These are phyloP conservation scores for Drosophila cardini DNA, from an alignment of 1,140 invertebrate genomes.

Conservation along the genomic window DNA sequence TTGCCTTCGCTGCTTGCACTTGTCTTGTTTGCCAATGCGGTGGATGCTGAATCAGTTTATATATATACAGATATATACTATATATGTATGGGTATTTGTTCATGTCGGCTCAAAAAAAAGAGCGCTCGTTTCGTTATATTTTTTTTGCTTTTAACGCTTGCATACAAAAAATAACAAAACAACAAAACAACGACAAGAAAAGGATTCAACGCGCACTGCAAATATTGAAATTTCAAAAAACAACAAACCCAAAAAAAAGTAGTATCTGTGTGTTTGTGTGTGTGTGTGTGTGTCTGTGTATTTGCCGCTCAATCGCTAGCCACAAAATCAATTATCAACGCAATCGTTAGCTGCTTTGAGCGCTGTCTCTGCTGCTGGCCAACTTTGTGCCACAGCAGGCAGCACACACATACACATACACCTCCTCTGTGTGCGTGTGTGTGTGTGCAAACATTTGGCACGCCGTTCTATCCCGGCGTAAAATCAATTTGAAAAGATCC, in stretches of 20 bases:
- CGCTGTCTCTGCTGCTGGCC: background rate
- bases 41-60: constrained; percentile 45
- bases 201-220: constrained; percentile 74
- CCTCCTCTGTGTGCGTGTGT: constrained; percentile 17
- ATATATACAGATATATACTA: constrained; percentile 10
- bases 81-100: constrained; percentile 15
- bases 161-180: constrained; percentile 42
- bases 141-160: constrained; percentile 51
- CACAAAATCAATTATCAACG: constrained; percentile 84
- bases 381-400: constrained; percentile 6
- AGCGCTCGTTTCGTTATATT: constrained; percentile 37
- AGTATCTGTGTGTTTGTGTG: constrained; percentile 21
- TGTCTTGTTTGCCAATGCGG: constrained; percentile 77
- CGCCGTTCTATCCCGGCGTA: constrained; percentile 59
- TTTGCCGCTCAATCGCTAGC: constrained; percentile 59
- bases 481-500: constrained; percentile 76
- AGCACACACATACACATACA: constrained; percentile 2
- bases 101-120: constrained; percentile 53
- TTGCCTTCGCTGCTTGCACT: constrained; percentile 46
- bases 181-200: constrained; percentile 41
- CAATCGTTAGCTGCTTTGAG: constrained; percentile 1
- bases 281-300: constrained; percentile 24
- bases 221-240: constrained; percentile 63
- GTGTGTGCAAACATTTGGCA: constrained; percentile 73
- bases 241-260: constrained; percentile 38